Evolutionary conservation across 1,140 invertebrate species (phyloP).

Genomic region (Lasaia peninsularis): DNA sequence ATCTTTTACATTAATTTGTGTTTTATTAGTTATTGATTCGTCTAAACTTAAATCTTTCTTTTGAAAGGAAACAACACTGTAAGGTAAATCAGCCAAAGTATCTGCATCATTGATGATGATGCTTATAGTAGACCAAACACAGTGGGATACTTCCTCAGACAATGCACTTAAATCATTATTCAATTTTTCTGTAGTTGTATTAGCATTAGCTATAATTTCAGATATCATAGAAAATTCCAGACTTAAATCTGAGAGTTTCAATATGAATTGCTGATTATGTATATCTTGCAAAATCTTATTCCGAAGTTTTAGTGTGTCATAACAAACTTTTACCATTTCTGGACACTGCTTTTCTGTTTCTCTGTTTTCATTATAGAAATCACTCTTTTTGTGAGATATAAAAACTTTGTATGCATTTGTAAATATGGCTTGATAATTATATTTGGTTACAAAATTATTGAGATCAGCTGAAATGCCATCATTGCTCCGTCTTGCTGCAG

Average conservation of each 20-base stretch:
- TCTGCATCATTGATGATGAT: slow-evolving; percentile 46
- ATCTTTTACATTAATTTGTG: slow-evolving; percentile 38
- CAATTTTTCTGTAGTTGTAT: slow-evolving; percentile 55
- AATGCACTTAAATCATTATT: slow-evolving; percentile 34
- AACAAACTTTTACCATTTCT: slow-evolving; percentile 62
- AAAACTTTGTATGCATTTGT: slow-evolving; percentile 51
- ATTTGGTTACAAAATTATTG: slow-evolving; percentile 55
- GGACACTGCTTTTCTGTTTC: slow-evolving; percentile 51
- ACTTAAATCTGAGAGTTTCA: slow-evolving; percentile 66
- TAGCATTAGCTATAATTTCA: slow-evolving; percentile 54
- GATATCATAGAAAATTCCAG: slow-evolving; percentile 61
- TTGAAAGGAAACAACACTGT: slow-evolving; percentile 63
- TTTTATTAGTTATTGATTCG: slow-evolving; percentile 43
- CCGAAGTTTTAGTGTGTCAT: slow-evolving; percentile 65
- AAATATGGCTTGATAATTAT: slow-evolving; percentile 53
- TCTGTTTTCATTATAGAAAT: slow-evolving; percentile 48
- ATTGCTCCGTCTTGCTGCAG: slow-evolving; percentile 62
- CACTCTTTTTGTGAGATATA: slow-evolving; percentile 48
- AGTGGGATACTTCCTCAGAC: slow-evolving; percentile 48
- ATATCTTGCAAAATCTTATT: slow-evolving; percentile 60
- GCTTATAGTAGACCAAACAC: slow-evolving; percentile 61
- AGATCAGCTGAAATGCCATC: slow-evolving; percentile 55
- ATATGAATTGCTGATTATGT: slow-evolving; percentile 53
- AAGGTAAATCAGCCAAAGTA: slow-evolving; percentile 51
- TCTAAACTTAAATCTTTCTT: slow-evolving; percentile 65